Base-by-base conservation (phyloP, 2,797 vertebrate species). In the Pangasius larnaudii region DNA sequence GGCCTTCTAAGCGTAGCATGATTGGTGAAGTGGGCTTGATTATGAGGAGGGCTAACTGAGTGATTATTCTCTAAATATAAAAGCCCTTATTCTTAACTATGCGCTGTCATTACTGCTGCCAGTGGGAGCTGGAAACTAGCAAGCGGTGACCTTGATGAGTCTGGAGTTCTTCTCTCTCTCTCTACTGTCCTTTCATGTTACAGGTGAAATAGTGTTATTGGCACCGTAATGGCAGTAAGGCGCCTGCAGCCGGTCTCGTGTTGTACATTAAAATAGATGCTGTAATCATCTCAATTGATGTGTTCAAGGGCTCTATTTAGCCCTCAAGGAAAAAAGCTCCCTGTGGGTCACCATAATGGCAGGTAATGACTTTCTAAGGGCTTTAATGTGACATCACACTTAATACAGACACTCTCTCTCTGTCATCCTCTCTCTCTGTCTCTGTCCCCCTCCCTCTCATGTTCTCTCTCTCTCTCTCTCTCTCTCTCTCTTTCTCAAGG, bases 401-500 rank as follows among this genome's bases (percentile, higher is more conserved):
- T 78, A 83, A 89, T 75, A 83, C 59, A 75, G 22, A 42, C 53
- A 36, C 53, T 53, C 78, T 61, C 36, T 59, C 65, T 72, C 33
- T 72, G 13, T 59, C 69, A 39, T 10, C 14, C n/a, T 72, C n/a
- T 53, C 22, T 27, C 49, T 72, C 33, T 36, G 30, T 53, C 33
- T 51, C 42, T 27, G 59, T 58, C 33, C 59, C 42, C 39, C n/a
- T 39, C 16, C n/a, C 16, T 30, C 9, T 51, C 7, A 49, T 30
- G 1, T 33, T 80, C 1, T 63, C 51, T 79, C 30, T 30, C 53
- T 24, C 58, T 53, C 74, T 75, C 30, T 22, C 22, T 63, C 22
- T 58, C 13, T 51, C 39, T 69, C 53, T 13, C 5, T 74, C 8
- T 13, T 3, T 74, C 8, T 33, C n/a, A 93, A 99, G 98, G 98